These are phyloP conservation scores for Sebastes fasciatus DNA, from an alignment of 2,113 vertebrate species.

Conservation along the genomic window DNA sequence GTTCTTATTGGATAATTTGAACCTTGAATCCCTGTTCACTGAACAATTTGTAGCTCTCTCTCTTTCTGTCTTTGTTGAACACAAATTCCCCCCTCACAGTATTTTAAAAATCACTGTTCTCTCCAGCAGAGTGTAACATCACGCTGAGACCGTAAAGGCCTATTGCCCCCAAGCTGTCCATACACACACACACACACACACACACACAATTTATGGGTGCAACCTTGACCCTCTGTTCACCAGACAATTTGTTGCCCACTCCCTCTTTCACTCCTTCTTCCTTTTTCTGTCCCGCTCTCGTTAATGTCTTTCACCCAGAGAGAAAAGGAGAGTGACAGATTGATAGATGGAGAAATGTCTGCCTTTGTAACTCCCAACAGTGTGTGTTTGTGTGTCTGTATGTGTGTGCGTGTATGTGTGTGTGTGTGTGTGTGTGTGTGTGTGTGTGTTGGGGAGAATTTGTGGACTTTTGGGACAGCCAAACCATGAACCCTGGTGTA, in stretches of 20 bases:
- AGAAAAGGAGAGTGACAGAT: constrained; percentile 12
- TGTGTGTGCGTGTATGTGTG: neutral
- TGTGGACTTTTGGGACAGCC: constrained; percentile 4
- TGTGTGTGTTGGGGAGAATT: neutral
- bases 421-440: neutral
- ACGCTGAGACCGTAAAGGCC: constrained; percentile 9
- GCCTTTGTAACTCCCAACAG: neutral
- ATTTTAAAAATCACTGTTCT: constrained; percentile 32
- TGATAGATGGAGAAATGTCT: constrained; percentile 13
- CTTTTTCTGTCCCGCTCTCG: neutral
- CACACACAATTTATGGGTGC: constrained; percentile 19
- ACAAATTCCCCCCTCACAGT: constrained; percentile 12
- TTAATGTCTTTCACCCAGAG: constrained; percentile 5
- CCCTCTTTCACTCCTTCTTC: constrained; percentile 19
- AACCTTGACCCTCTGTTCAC: constrained; percentile 36
- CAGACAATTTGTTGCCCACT: constrained; percentile 16
- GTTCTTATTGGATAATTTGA: constrained; percentile 49
- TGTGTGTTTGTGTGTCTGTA: neutral
- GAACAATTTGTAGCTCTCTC: constrained; percentile 5
- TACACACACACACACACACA: constrained; percentile 19
- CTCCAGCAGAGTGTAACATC: constrained; percentile 11
- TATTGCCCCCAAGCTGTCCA: constrained; percentile 3
- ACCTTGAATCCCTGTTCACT: constrained; percentile 26
- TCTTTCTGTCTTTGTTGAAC: constrained; percentile 18
- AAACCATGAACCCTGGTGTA: constrained; percentile 8